phyloP scores from a whole-genome alignment of 2,888 invertebrate species.

The Drosophila macrospina region DNA sequence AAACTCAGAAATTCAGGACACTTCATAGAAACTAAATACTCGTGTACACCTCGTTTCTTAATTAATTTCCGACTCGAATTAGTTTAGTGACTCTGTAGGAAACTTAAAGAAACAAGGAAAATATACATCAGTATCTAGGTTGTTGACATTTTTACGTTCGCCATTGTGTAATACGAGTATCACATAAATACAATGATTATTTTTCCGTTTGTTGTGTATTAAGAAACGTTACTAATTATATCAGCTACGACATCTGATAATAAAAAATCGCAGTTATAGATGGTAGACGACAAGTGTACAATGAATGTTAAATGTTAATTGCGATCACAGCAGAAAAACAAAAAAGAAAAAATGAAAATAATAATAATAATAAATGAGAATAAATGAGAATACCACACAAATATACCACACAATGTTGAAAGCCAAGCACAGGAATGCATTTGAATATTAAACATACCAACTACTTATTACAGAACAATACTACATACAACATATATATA shows the following conservation, averaged over 20 bases:
- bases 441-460: constrained; percentile 60
- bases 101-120: constrained; percentile 23
- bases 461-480: constrained; percentile 54
- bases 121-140: constrained; percentile 40
- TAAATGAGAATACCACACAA: constrained; percentile 39
- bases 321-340: constrained; percentile 52
- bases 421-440: constrained; percentile 70
- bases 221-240: constrained; percentile 74
- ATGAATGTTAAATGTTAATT: constrained; percentile 75
- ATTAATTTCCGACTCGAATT: constrained; percentile 34
- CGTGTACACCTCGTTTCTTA: constrained; percentile 15
- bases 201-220: constrained; percentile 69
- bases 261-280: constrained; percentile 79
- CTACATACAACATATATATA: constrained; percentile 31
- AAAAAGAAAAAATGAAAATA: constrained; percentile 1
- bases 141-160: constrained; percentile 38
- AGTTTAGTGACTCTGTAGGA: constrained; percentile 66
- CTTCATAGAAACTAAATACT: constrained; percentile 23
- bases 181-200: constrained; percentile 34
- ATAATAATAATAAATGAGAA: constrained; percentile 20
- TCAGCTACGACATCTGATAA: constrained; percentile 85
- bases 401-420: constrained; percentile 53
- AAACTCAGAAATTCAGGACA: constrained; percentile 22
- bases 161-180: constrained; percentile 46
- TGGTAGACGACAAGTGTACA: constrained; percentile 70